A percentile compares a stretch with the other conserved stretches of the same genome.
These are phyloP conservation scores for Brachionus rotundiformis DNA, from an alignment of 1,140 invertebrate genomes.

Conservation along the genomic window DNA sequence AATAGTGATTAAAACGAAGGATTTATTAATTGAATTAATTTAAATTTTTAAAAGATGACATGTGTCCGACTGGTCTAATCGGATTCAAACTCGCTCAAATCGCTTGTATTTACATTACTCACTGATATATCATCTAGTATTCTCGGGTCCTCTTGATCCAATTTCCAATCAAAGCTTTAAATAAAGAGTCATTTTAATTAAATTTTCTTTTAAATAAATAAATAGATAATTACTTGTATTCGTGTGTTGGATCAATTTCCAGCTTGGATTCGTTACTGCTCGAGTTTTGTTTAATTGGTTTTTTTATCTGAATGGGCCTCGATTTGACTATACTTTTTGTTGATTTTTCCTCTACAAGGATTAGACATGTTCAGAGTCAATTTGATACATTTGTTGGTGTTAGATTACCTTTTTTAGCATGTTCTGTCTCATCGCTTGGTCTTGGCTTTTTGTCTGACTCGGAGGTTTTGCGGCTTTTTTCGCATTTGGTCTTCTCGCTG, in stretches of 20 bases:
- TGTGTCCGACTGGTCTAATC: conserved; percentile 9
- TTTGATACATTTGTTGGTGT: not conserved
- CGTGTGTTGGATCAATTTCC: conserved; percentile 32
- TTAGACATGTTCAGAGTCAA: not conserved
- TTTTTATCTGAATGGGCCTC: not conserved
- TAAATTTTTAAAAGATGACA: conserved; percentile 38
- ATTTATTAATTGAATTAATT: conserved; percentile 46
- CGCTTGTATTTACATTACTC: conserved; percentile 51
- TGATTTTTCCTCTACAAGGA: not conserved
- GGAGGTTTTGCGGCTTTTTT: conserved; percentile 17
- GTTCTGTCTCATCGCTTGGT: not conserved
- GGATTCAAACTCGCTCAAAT: conserved; percentile 36
- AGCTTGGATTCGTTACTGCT: not conserved
- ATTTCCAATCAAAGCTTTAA: conserved; percentile 52
- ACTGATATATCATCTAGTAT: conserved; percentile 48
- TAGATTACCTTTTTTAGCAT: conserved; percentile 12
- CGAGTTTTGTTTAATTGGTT: not conserved
- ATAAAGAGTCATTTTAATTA: not conserved
- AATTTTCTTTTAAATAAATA: not conserved
- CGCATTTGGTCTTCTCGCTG: not conserved
- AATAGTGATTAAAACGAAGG: conserved; percentile 33
- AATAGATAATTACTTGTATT: conserved; percentile 27
- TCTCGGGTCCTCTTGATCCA: conserved; percentile 26
- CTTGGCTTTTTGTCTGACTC: not conserved
- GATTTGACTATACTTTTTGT: not conserved